Evolutionary conservation across 2,113 vertebrate genomes (phyloP).

Genomic region (Sitta europaea): DNA sequence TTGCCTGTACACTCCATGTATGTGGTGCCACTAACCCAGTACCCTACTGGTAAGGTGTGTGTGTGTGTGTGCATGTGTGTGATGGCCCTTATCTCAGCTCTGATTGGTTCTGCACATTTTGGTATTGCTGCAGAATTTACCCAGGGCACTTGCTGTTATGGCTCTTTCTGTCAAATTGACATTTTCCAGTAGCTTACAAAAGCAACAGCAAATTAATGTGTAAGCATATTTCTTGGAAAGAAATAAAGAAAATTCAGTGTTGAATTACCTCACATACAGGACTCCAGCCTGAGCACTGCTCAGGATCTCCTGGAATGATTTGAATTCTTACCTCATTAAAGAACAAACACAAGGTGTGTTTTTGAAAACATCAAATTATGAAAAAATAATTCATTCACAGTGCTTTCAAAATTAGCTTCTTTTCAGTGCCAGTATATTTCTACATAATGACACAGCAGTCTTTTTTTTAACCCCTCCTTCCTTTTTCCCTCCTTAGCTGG

Average conservation of each 20-base stretch:
- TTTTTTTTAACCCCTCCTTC: background rate
- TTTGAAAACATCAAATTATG: background rate
- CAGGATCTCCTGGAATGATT: background rate
- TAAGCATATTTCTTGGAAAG: background rate
- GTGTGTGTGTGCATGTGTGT: too few species aligned
- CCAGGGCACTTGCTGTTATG: background rate
- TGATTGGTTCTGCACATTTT: background rate
- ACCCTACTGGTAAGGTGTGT: fast-evolving
- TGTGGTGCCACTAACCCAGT: background rate
- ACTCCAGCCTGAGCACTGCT: background rate
- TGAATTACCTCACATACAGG: background rate
- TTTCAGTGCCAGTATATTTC: background rate
- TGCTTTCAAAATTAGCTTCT: background rate
- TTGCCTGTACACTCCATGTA: background rate
- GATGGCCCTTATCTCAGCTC: background rate
- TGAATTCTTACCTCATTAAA: background rate
- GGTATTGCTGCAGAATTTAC: background rate
- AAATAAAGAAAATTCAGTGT: background rate
- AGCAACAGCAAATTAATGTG: background rate
- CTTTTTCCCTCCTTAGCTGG: background rate
- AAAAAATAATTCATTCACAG: background rate
- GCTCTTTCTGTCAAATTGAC: background rate
- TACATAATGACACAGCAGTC: fast-evolving
- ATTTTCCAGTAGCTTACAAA: background rate
- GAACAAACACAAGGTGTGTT: background rate